Evolutionary conservation across 2,113 vertebrate genomes (phyloP).

Genomic region (Ammospiza nelsoni): DNA sequence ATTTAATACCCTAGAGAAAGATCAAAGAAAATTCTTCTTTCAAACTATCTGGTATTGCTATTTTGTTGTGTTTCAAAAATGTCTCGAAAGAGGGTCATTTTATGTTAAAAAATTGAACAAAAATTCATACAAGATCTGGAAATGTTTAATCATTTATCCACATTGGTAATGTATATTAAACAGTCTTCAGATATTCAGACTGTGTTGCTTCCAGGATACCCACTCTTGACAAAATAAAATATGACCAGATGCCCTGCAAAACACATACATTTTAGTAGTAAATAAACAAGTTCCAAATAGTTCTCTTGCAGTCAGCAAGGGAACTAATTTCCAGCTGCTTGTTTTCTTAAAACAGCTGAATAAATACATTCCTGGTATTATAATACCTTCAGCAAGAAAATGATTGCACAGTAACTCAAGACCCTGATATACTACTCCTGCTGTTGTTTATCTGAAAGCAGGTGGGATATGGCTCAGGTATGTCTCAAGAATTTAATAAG

Average conservation of each 20-base stretch:
- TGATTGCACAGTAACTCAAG: conserved; percentile 1
- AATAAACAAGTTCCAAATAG: conserved; percentile 61
- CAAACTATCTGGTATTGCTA: neutral
- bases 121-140: neutral
- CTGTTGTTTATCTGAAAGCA: conserved; percentile 36
- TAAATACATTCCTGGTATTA: conserved; percentile 53
- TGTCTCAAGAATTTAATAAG: neutral
- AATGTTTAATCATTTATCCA: neutral
- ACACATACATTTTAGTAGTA: conserved; percentile 40
- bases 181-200: conserved; percentile 11
- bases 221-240: conserved; percentile 44
- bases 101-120: neutral
- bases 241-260: conserved; percentile 56
- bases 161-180: neutral
- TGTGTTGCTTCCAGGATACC: neutral
- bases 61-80: neutral
- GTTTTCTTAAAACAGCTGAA: conserved; percentile 64
- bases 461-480: conserved; percentile 26
- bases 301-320: conserved; percentile 23
- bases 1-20: conserved; percentile 18
- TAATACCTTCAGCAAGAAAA: conserved; percentile 38
- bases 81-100: neutral
- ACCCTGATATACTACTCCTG: neutral
- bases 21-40: conserved; percentile 24
- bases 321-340: conserved; percentile 61